A percentile compares a stretch with the other conserved stretches of the same genome.
These are phyloP conservation scores for Chrysocyon brachyurus DNA, from an alignment of 2,797 vertebrate species.

Conservation along the genomic window DNA sequence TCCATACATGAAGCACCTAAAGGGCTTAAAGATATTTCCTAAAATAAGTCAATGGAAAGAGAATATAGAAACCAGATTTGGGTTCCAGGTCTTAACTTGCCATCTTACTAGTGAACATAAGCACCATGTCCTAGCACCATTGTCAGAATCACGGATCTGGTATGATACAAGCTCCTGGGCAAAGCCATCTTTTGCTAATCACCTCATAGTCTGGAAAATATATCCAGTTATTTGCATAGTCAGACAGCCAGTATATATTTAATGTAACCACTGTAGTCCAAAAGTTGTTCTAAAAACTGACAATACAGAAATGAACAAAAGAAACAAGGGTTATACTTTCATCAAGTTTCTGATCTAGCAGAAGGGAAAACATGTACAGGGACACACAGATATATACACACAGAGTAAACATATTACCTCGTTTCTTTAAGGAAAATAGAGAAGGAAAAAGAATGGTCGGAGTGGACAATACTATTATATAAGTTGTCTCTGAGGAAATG, in stretches of 20 bases:
- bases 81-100: background rate
- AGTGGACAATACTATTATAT: background rate
- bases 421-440: background rate
- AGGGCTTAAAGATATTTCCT: background rate
- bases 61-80: background rate
- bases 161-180: background rate
- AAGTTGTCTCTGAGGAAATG: constrained; percentile 1
- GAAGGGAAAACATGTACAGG: background rate
- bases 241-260: background rate
- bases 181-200: background rate
- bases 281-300: background rate
- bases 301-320: background rate
- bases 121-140: background rate
- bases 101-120: background rate
- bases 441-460: background rate
- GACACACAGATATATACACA: background rate
- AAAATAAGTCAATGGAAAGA: background rate
- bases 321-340: background rate
- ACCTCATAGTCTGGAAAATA: background rate
- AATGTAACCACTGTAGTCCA: background rate
- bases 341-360: background rate
- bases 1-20: background rate
- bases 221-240: background rate
- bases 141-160: background rate
- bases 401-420: background rate